Conservation (phyloP, 2,113 vertebrate genomes). For the Catagonus wagneri region DNA sequence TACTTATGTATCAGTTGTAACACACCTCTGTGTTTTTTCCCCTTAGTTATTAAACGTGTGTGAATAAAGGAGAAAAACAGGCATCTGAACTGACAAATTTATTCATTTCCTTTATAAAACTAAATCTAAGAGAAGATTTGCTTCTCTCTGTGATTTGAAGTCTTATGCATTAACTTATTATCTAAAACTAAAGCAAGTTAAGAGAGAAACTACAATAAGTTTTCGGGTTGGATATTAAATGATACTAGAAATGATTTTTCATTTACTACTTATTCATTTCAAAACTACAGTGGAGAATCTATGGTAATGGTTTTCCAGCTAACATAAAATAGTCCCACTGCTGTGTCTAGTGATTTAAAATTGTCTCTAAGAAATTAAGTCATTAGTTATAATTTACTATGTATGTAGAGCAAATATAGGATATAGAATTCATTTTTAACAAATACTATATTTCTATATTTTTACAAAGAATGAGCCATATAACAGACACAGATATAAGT, state of each 20-base stretch:
- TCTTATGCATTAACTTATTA: neutral
- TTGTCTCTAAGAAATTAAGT: neutral
- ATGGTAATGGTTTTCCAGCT: neutral
- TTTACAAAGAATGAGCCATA: neutral
- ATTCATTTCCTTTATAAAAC: conserved; percentile 43
- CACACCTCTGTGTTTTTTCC: neutral
- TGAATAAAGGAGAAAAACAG: neutral
- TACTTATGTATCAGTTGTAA: neutral
- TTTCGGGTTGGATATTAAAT: neutral
- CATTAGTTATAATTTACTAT: neutral
- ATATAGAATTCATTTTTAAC: neutral
- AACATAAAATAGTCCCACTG: neutral
- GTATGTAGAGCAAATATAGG: neutral
- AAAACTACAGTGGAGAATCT: neutral
- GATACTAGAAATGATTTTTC: neutral
- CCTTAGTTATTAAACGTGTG: neutral
- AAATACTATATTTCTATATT: conserved; percentile 29
- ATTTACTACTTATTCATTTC: neutral
- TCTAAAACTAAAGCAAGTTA: neutral
- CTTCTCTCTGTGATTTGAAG: neutral
- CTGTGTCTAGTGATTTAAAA: neutral
- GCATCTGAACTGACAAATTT: neutral
- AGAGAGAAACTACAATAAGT: neutral
- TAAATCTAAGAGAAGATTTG: neutral
- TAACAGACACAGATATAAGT: neutral